Base-by-base conservation (phyloP, 1,140 invertebrate genomes). In the Charaxes varanes region DNA sequence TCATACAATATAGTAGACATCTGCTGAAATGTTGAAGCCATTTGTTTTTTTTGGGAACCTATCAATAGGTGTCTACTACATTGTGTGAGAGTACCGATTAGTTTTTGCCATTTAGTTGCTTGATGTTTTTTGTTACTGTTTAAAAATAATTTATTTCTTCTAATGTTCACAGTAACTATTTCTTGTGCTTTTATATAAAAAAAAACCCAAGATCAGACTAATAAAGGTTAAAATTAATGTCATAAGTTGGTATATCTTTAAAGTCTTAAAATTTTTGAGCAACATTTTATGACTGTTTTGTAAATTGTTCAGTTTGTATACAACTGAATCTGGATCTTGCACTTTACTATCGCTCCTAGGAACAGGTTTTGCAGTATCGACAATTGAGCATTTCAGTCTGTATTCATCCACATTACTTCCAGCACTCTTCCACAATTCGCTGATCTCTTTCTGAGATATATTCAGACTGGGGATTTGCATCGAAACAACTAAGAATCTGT, bases 401-500 rank as follows among this genome's bases (percentile, higher is more conserved):
- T 67, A 57, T 11, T 67, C 61, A 28, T 64, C 50, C 0, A 55
- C 26, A 24, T 52, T 59, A 22, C 28, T 44, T 28, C 43, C 31
- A 4, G 37, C 23, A 6, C 17, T 41, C 17, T 64, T 60, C 61
- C 58, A 67, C 1, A 67, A n/a, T 0, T 59, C 41, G 19, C 26
- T 36, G 2, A 64, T 32, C 14, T 63, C 58, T 31, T 49, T 54
- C 12, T 33, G 37, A 4, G 48, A 13, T 27, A 67, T 41, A 26
- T 48, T 49, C 1, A 30, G 14, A 40, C 48, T 59, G 4, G 61
- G 53, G 10, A 62, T 35, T 41, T 45, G 38, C 0, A 62, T 38
- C 4, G 51, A 44, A 1, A 58, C 19, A 13, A 69, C 40, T 6
- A 65, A 26, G 44, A 69, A 61, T 21, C 60, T 50, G 15, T 69